Evolutionary conservation across 2,888 invertebrate species (phyloP).

Genomic region (Rotaria macrura): DNA sequence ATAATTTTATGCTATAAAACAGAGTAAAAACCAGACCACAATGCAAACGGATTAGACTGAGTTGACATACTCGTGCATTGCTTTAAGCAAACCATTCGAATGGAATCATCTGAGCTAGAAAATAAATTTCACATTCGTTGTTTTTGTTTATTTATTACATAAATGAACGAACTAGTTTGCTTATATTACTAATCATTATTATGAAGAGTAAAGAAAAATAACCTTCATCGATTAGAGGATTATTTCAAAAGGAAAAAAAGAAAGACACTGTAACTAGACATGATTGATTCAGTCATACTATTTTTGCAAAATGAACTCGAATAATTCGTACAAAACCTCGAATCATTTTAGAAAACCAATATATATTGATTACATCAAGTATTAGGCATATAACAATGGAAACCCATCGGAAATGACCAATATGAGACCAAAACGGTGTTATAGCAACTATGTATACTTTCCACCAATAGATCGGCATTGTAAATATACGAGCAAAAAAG

Average conservation of each 20-base stretch:
- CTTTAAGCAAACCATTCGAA: neutral
- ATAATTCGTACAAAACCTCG: conserved; percentile 15
- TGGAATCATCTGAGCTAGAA: neutral
- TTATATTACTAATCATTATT: neutral
- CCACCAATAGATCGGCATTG: conserved; percentile 45
- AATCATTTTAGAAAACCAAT: conserved; percentile 40
- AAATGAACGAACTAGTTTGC: neutral
- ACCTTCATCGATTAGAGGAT: neutral
- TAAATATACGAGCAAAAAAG: conserved; percentile 42
- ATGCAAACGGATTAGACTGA: neutral
- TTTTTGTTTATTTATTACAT: neutral
- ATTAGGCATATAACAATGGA: conserved; percentile 43
- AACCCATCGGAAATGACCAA: conserved; percentile 43
- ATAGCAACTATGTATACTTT: conserved; percentile 43
- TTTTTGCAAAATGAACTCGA: neutral
- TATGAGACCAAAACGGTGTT: conserved; percentile 39
- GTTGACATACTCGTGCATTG: neutral
- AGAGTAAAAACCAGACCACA: neutral
- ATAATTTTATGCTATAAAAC: neutral
- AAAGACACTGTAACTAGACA: too few species aligned
- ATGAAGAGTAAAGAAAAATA: neutral
- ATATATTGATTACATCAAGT: conserved; percentile 44
- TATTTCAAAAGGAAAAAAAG: neutral
- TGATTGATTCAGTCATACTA: too few species aligned
- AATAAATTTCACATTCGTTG: too few species aligned